These are phyloP conservation scores for Leucoraja ocellata DNA, from an alignment of 2,797 vertebrate species.

Conservation along the genomic window DNA sequence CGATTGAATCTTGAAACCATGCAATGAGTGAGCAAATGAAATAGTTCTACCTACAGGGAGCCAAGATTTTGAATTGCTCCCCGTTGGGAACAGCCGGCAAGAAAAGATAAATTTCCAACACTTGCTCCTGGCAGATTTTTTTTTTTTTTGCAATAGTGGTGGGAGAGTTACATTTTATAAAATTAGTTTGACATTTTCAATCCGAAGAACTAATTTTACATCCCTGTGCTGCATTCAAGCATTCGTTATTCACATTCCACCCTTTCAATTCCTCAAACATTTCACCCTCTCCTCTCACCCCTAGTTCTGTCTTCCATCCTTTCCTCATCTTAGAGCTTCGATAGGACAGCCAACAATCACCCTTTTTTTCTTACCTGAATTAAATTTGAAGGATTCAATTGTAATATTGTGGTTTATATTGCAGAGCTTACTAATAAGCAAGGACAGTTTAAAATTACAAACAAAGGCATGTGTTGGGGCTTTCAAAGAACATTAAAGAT, in stretches of 20 bases:
- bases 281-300: no score
- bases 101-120: conserved; percentile 16
- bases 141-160: conserved; percentile 5
- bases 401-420: not conserved
- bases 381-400: not conserved
- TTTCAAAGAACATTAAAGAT: no score
- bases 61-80: not conserved
- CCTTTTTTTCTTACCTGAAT: not conserved
- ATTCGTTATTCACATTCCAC: not conserved
- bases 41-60: not conserved
- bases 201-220: not conserved
- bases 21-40: conserved; percentile 26
- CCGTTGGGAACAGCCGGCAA: not conserved
- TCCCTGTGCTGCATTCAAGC: not conserved
- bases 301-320: not conserved
- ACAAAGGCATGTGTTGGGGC: no score
- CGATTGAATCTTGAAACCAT: conserved; percentile 2
- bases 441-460: no score
- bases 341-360: not conserved
- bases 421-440: no score
- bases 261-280: not conserved
- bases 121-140: not conserved
- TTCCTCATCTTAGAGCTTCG: not conserved
- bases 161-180: not conserved
- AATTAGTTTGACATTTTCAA: not conserved